Base-by-base conservation (phyloP, 2,113 vertebrate species). In the Aegotheles bennettii region DNA sequence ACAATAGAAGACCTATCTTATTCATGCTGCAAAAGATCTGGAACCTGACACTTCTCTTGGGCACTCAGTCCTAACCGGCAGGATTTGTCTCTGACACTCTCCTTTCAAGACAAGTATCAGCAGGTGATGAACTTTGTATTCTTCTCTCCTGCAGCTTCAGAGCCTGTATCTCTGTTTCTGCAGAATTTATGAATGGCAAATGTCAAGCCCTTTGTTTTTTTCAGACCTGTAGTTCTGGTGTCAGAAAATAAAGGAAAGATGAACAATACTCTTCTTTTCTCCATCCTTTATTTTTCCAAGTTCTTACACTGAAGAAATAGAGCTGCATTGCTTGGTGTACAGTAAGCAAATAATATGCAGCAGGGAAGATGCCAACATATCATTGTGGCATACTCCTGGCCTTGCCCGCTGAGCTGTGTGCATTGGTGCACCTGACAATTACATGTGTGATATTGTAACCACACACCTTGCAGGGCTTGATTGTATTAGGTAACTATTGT, bases 161-260 rank as follows among this genome's bases (percentile, higher is more conserved):
- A 95, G 91, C 48, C 63, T 68, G 82, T 61, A 89, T 96, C 67
- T 91, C 82, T 70, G 93, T 95, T 93, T 97, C 94, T 97, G 83
- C 74, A 91, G 95, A 97, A 94, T 79, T 92, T 93, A 89, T 94
- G 91, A 97, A 96, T 96, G 87, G 93, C 94, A 97, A 97, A 97
- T 98, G 97, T 96, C 97, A 97, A 95, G 61, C 59, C 61, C 80
- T 94, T 97, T 91, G 88, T 86, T 96, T 95, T 91, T 86, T 95
- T 93, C 84, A 96, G 93, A 92, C 68, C 87, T 95, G 56, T 71
- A 93, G 76, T 79, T 95, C 91, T 61, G 2, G 45, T 93, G 33
- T 84, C 89, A 87, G 91, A 92, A 97, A 96, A 84, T 80, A 97
- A 96, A 95, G 80, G 45, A 21, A 65, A 79, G 59, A 70, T 8